A percentile compares a stretch with the other conserved stretches of the same genome.
These are phyloP conservation scores for Trachythela sp. DNA, from an alignment of 64 coral and sea anemone species.

Conservation along the genomic window DNA sequence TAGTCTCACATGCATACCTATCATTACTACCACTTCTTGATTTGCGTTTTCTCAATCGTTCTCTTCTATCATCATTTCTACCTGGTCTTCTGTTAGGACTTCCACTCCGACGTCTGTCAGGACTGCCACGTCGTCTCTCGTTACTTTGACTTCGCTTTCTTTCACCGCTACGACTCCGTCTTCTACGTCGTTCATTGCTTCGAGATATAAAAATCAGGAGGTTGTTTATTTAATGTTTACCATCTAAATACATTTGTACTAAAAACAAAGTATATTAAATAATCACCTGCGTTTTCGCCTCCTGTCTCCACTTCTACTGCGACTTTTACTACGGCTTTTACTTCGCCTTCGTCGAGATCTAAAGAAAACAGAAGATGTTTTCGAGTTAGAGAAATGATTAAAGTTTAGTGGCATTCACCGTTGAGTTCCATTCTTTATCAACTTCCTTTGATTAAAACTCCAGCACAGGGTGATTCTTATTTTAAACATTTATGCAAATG, in stretches of 20 bases:
- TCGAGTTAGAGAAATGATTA: too few relatives aligned
- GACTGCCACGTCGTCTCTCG: conserved; percentile 18
- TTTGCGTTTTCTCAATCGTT: conserved; percentile 25
- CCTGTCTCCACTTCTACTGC: background rate
- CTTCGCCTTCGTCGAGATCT: background rate
- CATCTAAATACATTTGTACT: too few relatives aligned
- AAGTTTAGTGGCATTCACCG: too few relatives aligned
- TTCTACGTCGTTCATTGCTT: background rate
- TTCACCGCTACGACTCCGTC: background rate
- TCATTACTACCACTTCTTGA: conserved; percentile 61
- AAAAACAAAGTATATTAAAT: too few relatives aligned
- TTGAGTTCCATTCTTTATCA: too few relatives aligned
- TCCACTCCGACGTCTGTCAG: conserved; percentile 12
- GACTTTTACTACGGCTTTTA: background rate
- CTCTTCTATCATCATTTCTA: conserved; percentile 20
- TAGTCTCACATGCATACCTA: background rate
- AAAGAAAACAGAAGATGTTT: background rate
- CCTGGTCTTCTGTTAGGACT: background rate
- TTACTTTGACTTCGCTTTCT: background rate
- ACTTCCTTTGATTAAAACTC: too few relatives aligned
- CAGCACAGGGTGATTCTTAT: too few relatives aligned
- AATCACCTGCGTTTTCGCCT: background rate
- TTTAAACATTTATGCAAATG: too few relatives aligned
- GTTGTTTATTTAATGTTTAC: background rate
- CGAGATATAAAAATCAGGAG: background rate